Evolutionary conservation across 2,113 vertebrate genomes (phyloP).

Genomic region (Excalfactoria chinensis): DNA sequence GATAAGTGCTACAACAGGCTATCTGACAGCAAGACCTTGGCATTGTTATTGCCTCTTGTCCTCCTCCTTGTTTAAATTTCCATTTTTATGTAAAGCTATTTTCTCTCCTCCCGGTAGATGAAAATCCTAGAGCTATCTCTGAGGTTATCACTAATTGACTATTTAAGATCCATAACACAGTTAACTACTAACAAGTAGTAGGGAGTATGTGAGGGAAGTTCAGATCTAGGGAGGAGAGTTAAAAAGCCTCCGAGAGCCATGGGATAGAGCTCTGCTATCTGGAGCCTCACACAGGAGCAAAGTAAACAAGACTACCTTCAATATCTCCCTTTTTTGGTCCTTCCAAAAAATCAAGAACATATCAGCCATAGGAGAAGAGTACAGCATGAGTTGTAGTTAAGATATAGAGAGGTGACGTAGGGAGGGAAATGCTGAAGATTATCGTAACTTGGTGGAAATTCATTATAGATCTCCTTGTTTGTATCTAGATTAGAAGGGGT

Average conservation of each 20-base stretch:
- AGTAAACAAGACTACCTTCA: not conserved
- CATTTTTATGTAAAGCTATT: conserved; percentile 56
- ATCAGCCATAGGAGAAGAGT: not conserved
- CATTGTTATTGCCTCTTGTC: conserved; percentile 24
- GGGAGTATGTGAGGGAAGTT: not conserved
- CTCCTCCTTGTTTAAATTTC: conserved; percentile 5
- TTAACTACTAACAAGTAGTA: not conserved
- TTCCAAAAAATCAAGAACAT: not conserved
- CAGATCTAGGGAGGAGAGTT: not conserved
- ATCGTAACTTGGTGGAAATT: not conserved
- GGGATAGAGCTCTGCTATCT: not conserved
- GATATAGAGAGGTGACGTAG: not conserved
- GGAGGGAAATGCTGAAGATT: not conserved
- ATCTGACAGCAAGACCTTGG: conserved; percentile 20
- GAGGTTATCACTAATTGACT: conserved; percentile 2
- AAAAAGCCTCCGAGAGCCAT: fast-evolving
- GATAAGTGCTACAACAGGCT: not conserved
- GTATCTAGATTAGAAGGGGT: not conserved
- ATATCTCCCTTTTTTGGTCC: not conserved
- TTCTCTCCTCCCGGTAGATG: conserved; percentile 5
- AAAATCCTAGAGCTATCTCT: conserved; percentile 9
- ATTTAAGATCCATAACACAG: not conserved
- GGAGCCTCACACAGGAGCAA: not conserved
- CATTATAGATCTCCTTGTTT: not conserved
- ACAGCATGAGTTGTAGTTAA: not conserved